These are phyloP conservation scores for Willisornis vidua DNA, from an alignment of 2,113 vertebrate genomes.

Conservation along the genomic window DNA sequence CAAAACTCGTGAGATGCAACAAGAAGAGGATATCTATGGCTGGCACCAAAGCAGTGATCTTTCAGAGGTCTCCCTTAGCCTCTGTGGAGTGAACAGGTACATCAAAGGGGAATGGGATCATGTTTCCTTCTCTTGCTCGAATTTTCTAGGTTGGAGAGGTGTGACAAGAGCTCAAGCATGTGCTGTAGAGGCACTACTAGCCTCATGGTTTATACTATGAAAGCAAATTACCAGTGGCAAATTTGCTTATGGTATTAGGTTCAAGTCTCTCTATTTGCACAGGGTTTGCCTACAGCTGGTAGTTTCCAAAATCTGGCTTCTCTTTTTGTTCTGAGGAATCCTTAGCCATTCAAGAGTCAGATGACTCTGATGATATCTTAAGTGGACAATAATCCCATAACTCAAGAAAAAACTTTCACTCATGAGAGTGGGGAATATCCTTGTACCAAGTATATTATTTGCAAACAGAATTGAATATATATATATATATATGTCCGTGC, in stretches of 20 bases:
- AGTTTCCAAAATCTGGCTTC: not conserved
- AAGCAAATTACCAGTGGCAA: not conserved
- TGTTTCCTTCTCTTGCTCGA: not conserved
- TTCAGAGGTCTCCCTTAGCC: not conserved
- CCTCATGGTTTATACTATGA: not conserved
- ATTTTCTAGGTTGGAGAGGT: not conserved
- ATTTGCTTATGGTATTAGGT: not conserved
- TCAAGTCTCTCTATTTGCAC: not conserved
- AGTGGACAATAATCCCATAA: not conserved
- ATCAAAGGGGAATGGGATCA: not conserved
- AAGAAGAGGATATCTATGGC: not conserved
- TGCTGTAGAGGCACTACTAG: not conserved
- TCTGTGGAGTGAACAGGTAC: conserved; percentile 6
- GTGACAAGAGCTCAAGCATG: not conserved
- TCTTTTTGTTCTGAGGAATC: not conserved
- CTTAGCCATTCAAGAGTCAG: not conserved
- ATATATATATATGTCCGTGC: no score
- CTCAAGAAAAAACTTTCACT: not conserved
- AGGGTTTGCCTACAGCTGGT: not conserved
- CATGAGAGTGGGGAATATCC: not conserved
- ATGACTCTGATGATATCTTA: not conserved
- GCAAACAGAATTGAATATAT: not conserved
- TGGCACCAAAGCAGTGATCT: not conserved
- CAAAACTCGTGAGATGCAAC: not conserved
- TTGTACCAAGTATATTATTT: not conserved